These are phyloP conservation scores for Eidolon helvum DNA, from an alignment of 2,113 vertebrate species.

Conservation along the genomic window DNA sequence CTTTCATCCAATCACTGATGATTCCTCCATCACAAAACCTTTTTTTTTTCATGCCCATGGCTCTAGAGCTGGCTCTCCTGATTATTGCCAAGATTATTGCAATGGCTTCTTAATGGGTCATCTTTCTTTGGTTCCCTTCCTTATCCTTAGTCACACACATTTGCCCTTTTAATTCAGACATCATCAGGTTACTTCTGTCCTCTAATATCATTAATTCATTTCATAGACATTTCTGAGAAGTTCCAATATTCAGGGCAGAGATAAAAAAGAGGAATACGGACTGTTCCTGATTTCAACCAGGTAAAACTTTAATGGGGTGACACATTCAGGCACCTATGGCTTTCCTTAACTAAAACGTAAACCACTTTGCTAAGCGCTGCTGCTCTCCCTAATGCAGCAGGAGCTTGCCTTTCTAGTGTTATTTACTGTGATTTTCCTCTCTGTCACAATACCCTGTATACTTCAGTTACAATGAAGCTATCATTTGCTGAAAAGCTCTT, in stretches of 20 bases:
- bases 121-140: not conserved
- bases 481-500: not conserved
- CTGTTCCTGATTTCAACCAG: not conserved
- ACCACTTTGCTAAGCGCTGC: not conserved
- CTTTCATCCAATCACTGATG: not conserved
- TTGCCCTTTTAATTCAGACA: not conserved
- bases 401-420: not conserved
- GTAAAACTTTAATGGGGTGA: not conserved
- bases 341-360: not conserved
- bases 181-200: not conserved
- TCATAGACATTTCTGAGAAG: not conserved
- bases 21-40: not conserved
- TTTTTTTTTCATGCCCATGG: too few species aligned
- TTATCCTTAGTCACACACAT: not conserved
- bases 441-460: not conserved
- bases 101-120: not conserved
- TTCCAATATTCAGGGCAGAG: not conserved
- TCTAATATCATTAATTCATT: not conserved
- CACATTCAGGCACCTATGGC: not conserved
- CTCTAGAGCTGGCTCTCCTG: not conserved
- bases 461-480: not conserved
- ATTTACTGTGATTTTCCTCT: not conserved
- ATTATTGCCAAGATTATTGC: not conserved
- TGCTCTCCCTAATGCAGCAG: not conserved
- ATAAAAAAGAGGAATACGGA: not conserved